Conservation (phyloP, 2,113 vertebrate genomes). For the Girardinichthys multiradiatus region DNA sequence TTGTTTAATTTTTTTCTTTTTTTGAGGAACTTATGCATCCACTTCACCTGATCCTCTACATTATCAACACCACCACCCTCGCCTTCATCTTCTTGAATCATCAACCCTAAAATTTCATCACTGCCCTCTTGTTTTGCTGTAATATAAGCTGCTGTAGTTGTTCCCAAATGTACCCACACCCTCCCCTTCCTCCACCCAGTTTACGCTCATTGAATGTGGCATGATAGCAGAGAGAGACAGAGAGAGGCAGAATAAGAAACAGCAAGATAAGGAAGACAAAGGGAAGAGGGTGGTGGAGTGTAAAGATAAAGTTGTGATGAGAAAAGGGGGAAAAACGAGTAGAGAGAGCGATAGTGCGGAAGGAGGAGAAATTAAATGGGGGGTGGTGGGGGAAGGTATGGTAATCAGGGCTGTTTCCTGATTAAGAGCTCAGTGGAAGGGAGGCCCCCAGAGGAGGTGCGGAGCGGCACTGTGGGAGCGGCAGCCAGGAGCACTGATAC, state of each 20-base stretch:
- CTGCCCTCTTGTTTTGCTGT: slow-evolving; percentile 37
- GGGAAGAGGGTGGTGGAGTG: slow-evolving; percentile 57
- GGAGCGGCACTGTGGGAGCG: slow-evolving; percentile 66
- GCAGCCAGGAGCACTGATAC: slow-evolving; percentile 77
- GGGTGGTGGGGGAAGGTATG: slow-evolving; percentile 44
- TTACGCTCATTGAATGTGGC: slow-evolving; percentile 48
- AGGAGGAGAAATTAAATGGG: slow-evolving; percentile 47
- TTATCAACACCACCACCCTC: slow-evolving; percentile 51
- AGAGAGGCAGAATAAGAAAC: slow-evolving; percentile 46
- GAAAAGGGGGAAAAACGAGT: slow-evolving; percentile 31
- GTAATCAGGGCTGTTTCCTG: slow-evolving; percentile 82
- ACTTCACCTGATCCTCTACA: slow-evolving; percentile 55
- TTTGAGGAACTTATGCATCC: background rate
- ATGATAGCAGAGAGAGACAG: slow-evolving; percentile 41
- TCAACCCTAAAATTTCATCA: slow-evolving; percentile 16
- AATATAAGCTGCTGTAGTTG: slow-evolving; percentile 61
- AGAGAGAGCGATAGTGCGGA: slow-evolving; percentile 27
- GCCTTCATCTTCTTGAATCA: slow-evolving; percentile 37
- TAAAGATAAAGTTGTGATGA: slow-evolving; percentile 65
- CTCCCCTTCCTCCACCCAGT: slow-evolving; percentile 27
- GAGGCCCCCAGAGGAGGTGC: slow-evolving; percentile 73
- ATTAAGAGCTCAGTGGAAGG: slow-evolving; percentile 80
- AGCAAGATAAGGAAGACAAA: slow-evolving; percentile 71
- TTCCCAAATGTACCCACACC: slow-evolving; percentile 31
- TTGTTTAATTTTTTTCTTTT: background rate